Conservation (phyloP, 2,888 invertebrate species). For the Brachyopa scutellaris region DNA sequence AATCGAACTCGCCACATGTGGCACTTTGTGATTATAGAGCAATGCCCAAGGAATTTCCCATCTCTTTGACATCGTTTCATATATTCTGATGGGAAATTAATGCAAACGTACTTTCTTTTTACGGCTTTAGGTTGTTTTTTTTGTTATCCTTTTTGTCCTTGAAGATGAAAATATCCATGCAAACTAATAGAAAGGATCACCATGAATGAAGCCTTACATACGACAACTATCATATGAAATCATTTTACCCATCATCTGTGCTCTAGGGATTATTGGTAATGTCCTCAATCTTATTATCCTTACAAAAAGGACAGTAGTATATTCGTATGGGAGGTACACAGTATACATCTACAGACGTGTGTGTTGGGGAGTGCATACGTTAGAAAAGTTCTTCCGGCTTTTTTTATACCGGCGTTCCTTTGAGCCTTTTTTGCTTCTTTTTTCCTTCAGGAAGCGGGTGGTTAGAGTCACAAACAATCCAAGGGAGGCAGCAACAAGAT, state of each 20-base stretch:
- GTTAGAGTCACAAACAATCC: too few relatives aligned
- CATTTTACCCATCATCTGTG: conserved; percentile 87
- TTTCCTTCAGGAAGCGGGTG: too few relatives aligned
- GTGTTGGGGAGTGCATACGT: too few relatives aligned
- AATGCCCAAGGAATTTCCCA: too few relatives aligned
- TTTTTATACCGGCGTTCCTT: background rate
- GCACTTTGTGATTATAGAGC: too few relatives aligned
- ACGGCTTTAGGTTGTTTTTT: too few relatives aligned
- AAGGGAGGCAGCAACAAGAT: too few relatives aligned
- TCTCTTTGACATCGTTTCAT: background rate
- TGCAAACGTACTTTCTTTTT: too few relatives aligned
- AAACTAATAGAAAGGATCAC: conserved; percentile 86
- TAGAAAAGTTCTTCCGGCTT: background rate
- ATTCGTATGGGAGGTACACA: conserved; percentile 90
- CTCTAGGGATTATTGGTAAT: conserved; percentile 89
- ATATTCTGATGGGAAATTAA: conserved; percentile 57
- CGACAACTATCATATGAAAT: conserved; percentile 86
- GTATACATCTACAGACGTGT: conserved; percentile 91
- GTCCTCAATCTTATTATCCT: conserved; percentile 90
- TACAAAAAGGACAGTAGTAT: conserved; percentile 88
- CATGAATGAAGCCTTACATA: conserved; percentile 83
- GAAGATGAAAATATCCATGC: too few relatives aligned
- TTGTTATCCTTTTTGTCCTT: too few relatives aligned
- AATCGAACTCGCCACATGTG: too few relatives aligned
- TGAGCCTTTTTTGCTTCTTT: too few relatives aligned